A percentile compares a stretch with the other conserved stretches of the same genome.
phyloP scores from a whole-genome alignment of 2,797 vertebrate species.

The Psittacula echo region DNA sequence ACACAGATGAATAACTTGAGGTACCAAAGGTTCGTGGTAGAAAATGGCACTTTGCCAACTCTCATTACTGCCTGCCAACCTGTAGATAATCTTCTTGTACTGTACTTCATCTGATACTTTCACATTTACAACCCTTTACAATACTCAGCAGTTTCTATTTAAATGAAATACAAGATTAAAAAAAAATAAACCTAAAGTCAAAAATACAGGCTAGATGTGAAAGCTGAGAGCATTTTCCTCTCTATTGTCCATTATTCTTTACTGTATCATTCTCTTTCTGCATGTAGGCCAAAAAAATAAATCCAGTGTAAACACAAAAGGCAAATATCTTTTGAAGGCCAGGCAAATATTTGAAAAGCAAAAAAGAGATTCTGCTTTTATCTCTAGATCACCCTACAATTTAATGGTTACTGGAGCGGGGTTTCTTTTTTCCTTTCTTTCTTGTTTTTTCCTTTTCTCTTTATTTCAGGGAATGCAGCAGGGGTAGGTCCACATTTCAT shows the following conservation, averaged over 20 bases:
- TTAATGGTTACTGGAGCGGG: conserved; percentile 61
- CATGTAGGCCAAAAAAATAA: conserved; percentile 79
- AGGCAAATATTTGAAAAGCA: conserved; percentile 90
- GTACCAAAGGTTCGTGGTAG: not conserved
- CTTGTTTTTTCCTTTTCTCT: conserved; percentile 12
- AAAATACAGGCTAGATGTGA: conserved; percentile 49
- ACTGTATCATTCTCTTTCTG: conserved; percentile 77
- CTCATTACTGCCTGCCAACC: conserved; percentile 38
- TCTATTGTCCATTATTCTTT: conserved; percentile 70
- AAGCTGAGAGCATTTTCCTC: conserved; percentile 55
- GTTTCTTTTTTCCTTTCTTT: not conserved
- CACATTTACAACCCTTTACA: conserved; percentile 40
- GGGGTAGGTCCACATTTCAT: conserved; percentile 84
- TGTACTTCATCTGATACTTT: conserved; percentile 46
- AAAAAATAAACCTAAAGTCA: conserved; percentile 20
- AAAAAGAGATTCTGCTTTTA: conserved; percentile 76
- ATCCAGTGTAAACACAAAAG: conserved; percentile 84
- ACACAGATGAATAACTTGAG: conserved; percentile 11
- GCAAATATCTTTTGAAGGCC: conserved; percentile 88
- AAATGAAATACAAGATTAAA: conserved; percentile 40
- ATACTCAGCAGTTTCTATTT: conserved; percentile 54
- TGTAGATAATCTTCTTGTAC: conserved; percentile 38
- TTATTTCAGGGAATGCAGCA: conserved; percentile 52
- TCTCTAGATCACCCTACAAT: conserved; percentile 72
- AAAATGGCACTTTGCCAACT: conserved; percentile 31